These are phyloP conservation scores for Dasypus novemcinctus DNA, from an alignment of 2,113 vertebrate species.

Conservation along the genomic window DNA sequence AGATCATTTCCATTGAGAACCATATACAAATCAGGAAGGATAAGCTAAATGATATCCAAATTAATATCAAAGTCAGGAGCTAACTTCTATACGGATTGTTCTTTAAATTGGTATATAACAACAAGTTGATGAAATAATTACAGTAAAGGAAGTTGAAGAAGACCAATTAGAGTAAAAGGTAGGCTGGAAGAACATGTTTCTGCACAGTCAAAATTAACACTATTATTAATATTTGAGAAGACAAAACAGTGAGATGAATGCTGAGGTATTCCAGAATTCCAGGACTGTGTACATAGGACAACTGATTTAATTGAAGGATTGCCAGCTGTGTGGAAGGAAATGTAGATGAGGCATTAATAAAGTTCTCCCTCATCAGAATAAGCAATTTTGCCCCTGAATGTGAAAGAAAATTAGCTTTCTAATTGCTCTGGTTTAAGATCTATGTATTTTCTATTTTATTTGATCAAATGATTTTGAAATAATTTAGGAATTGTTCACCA, in stretches of 20 bases:
- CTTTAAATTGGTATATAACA: neutral
- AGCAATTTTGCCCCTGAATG: neutral
- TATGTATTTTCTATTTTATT: neutral
- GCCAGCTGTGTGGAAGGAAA: neutral
- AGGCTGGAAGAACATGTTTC: neutral
- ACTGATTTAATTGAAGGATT: neutral
- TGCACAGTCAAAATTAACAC: neutral
- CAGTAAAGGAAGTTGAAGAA: neutral
- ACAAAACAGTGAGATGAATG: neutral
- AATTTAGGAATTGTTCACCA: neutral
- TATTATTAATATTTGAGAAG: neutral
- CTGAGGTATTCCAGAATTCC: neutral
- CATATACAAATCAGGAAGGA: neutral
- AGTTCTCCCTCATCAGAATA: neutral
- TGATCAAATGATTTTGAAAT: neutral
- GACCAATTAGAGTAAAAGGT: neutral
- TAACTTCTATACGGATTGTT: neutral
- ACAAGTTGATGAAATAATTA: neutral
- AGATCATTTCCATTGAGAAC: rapidly evolving
- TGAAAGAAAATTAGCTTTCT: neutral
- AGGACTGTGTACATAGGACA: neutral
- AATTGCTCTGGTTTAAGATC: neutral
- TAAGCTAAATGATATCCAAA: neutral
- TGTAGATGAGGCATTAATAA: neutral
- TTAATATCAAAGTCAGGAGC: neutral